Evolutionary conservation across 2,113 vertebrate species (phyloP).

Genomic region (Pimephales promelas): DNA sequence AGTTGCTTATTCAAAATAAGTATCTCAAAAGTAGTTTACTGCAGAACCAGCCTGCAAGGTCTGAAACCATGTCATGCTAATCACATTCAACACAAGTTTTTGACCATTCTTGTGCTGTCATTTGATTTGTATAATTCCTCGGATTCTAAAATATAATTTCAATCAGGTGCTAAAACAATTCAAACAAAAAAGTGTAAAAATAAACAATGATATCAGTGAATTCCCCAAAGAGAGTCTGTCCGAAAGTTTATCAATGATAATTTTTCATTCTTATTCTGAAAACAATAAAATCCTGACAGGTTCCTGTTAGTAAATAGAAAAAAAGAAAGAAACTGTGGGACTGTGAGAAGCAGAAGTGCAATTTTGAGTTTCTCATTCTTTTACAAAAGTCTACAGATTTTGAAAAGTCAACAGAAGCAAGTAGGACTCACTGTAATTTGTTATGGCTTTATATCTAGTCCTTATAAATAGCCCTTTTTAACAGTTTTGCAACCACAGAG

Average conservation of each 20-base stretch:
- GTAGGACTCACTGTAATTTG: conserved; percentile 1
- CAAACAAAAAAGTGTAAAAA: not conserved
- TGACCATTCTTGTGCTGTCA: not conserved
- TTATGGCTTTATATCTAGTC: not conserved
- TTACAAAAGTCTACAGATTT: not conserved
- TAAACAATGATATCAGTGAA: conserved; percentile 7
- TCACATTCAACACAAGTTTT: not conserved
- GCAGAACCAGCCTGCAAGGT: no score
- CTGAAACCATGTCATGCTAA: not conserved
- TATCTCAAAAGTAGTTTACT: no score
- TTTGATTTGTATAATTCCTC: conserved; percentile 5
- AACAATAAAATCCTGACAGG: not conserved
- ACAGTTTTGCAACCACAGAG: conserved; percentile 3
- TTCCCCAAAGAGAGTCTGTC: not conserved
- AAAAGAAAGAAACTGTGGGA: not conserved
- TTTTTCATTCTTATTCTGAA: conserved; percentile 21
- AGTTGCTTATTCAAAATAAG: no score
- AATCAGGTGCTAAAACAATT: not conserved
- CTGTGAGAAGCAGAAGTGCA: not conserved
- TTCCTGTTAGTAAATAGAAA: not conserved
- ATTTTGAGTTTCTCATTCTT: not conserved
- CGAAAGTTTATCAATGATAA: conserved; percentile 4
- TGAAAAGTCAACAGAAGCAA: not conserved
- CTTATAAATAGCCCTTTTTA: conserved; percentile 33
- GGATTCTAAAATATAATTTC: no score